Evolutionary conservation across 2,888 invertebrate species (phyloP), one percentile per base, ranked within the genome.

Genomic region (Trisateles emortualis): DNA sequence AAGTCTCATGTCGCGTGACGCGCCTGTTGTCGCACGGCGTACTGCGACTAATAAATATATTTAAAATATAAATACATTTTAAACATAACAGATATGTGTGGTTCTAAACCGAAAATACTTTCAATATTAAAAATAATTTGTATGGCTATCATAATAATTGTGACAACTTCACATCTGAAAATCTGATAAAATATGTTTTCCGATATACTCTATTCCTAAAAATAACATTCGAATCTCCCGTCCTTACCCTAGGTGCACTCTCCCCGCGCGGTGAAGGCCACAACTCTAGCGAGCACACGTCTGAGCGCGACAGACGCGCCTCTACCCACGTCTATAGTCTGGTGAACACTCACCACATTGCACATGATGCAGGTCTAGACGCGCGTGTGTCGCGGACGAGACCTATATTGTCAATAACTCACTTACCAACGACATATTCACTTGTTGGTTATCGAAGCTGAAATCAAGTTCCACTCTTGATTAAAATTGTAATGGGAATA

Each of bases 41-140:
- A n/a, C n/a, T 33, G 14, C 41, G 40, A 60, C 32, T 26, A 10
- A 11, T 32, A 26, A 10, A 11, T 32, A 26, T 4, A 35, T 42
- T 48, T 11, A 32, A 43, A 17, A 44, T 56, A 56, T 5, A 52
- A 36, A 41, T 43, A 30, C 6, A 2, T 36, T 36, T 39, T 40
- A 59, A 63, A 50, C 16, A 22, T 38, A 52, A 52, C 36, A 43
- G 36, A 39, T 52, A 38, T 49, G 38, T 48, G 22, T 10, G 36
- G 59, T 47, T 59, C 22, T 58, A 19, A 46, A 55, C 49, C 49
- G 39, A 59, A 59, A 55, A 36, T 41, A 35, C 33, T 52, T 24
- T 16, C 40, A 49, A 38, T 38, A 45, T 52, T 17, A 35, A 52
- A 48, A 49, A 54, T 56, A 52, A 42, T 52, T 56, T 43, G 43